Base-by-base conservation (phyloP, 2,888 invertebrate genomes). In the Pollenia angustigena region DNA sequence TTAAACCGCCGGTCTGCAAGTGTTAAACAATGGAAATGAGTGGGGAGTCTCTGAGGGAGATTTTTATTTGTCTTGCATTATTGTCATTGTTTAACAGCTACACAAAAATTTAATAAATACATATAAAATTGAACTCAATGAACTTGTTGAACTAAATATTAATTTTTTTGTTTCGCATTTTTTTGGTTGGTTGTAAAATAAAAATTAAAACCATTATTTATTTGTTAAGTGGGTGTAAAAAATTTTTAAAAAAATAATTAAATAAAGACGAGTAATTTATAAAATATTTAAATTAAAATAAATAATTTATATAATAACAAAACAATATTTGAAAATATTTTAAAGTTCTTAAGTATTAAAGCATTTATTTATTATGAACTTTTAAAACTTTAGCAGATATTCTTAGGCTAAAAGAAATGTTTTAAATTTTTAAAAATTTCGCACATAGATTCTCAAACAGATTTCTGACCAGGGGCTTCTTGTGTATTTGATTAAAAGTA, bases 81-180 rank as follows among this genome's bases (percentile, higher is more conserved):
- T 66, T 56, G 56, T 74, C 66, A 58, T 85, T 83, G 81, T 74
- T 81, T 66, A 54, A 81, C 40, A 81, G 32, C 40, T 50, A 75
- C 46, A 60, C 11, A 32, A 11, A 23, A 48, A 56, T 74, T 48
- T 40, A 62, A 75, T 50, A 42, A 82, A 56, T 42, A 14, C 68
- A 74, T 40, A 72, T 32, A 64, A 79, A 54, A 12, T 68, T 69
- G 50, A 81, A 81, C 66, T 72, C 76, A 81, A 46, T 85, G 85
- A 85, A 85, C 78, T 72, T 76, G 52, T 78, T 85, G 32, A 48
- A 81, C 71, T 81, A 56, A 62, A 80, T 71, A 16, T 54, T 18
- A 23, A 14, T n/a, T 69, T 48, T 16, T 46, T 48, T 48, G 50
- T 71, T 44, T 68, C 32, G 32, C 32, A 32, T 32, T 32, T 32